Evolutionary conservation across 2,113 vertebrate genomes (phyloP).

Genomic region (Poeciliopsis prolifica): DNA sequence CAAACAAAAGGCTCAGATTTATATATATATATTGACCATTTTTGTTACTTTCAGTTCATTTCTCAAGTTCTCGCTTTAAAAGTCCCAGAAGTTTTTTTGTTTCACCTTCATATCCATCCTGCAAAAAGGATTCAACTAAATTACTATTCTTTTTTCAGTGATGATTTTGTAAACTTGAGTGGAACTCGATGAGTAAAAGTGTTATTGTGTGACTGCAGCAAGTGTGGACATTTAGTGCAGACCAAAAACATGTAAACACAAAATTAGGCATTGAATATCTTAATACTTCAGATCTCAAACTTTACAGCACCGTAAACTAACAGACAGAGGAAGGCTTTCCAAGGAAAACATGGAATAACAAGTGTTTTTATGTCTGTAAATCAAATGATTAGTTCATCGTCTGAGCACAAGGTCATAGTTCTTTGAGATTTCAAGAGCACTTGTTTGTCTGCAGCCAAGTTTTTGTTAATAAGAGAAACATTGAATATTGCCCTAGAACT

Average conservation of each 20-base stretch:
- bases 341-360: background rate
- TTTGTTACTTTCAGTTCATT: too few species aligned
- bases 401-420: background rate
- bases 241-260: background rate
- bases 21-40: too few species aligned
- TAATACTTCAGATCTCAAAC: background rate
- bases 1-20: too few species aligned
- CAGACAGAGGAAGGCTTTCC: background rate
- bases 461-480: background rate
- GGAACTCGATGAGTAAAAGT: too few species aligned
- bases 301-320: background rate
- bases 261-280: background rate
- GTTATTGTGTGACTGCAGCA: too few species aligned
- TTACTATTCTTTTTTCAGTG: too few species aligned
- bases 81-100: too few species aligned
- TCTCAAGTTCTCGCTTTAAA: too few species aligned
- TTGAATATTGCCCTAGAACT: background rate
- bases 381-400: background rate
- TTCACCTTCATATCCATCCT: too few species aligned
- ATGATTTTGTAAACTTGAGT: too few species aligned
- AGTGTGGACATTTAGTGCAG: too few species aligned
- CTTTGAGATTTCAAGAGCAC: constrained; percentile 11
- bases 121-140: too few species aligned
- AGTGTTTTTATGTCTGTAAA: background rate
- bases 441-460: background rate